Evolutionary conservation across 2,113 vertebrate genomes (phyloP).

Genomic region (Varanus salvator): DNA sequence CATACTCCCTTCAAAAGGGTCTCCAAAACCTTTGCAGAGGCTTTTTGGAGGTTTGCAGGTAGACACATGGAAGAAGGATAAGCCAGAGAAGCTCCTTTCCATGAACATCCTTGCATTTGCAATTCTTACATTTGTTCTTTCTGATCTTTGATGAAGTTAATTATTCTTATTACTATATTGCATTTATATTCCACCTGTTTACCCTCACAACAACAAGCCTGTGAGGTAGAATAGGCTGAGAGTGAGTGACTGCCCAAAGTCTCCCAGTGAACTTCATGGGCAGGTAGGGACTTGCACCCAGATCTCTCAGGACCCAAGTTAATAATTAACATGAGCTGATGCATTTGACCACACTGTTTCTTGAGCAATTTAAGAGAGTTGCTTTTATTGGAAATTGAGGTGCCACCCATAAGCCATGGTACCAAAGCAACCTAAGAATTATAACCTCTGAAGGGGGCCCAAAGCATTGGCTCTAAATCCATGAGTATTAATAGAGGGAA

Average conservation of each 20-base stretch:
- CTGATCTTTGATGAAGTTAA: background rate
- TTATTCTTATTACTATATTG: too few relatives aligned
- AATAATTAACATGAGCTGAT: background rate
- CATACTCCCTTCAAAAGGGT: background rate
- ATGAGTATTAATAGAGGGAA: background rate
- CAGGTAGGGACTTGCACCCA: too few relatives aligned
- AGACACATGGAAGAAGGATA: too few relatives aligned
- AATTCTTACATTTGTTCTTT: background rate
- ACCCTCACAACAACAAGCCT: too few relatives aligned
- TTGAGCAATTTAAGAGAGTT: background rate
- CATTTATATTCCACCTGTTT: too few relatives aligned
- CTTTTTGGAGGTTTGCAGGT: background rate
- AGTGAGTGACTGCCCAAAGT: too few relatives aligned
- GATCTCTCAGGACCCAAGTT: too few relatives aligned
- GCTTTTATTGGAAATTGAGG: background rate
- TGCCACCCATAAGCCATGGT: background rate
- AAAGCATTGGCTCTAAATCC: background rate
- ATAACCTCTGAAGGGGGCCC: background rate
- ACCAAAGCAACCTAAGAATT: background rate
- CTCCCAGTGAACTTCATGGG: too few relatives aligned
- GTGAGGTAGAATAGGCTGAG: too few relatives aligned
- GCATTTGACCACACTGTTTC: background rate
- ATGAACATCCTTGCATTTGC: background rate
- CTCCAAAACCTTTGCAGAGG: background rate
- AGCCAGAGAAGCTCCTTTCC: background rate